A percentile compares a stretch with the other conserved stretches of the same genome.
Evolutionary conservation across 2,888 invertebrate genomes (phyloP).

Genomic region (Clivina fossor): DNA sequence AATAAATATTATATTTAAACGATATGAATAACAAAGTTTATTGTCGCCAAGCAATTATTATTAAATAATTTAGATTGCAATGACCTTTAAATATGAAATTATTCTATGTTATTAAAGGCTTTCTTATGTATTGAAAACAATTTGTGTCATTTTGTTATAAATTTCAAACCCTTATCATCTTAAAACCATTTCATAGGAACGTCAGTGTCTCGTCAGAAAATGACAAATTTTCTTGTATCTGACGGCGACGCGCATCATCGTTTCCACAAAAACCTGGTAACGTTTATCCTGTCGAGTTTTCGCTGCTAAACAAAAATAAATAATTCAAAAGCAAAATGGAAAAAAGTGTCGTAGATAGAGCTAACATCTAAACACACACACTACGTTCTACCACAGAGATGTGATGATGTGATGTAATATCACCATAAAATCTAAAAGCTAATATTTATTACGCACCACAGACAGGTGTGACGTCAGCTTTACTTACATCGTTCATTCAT

Average conservation of each 20-base stretch:
- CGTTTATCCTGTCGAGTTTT: neutral
- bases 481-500: constrained; percentile 30
- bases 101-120: no score
- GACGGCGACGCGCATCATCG: no score
- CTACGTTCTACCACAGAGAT: constrained; percentile 3
- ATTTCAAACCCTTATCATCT: no score
- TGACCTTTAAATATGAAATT: no score
- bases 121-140: no score
- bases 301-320: constrained; percentile 15
- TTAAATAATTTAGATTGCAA: no score
- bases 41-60: no score
- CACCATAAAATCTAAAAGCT: neutral
- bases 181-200: no score
- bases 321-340: constrained; percentile 19
- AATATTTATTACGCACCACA: constrained; percentile 11
- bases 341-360: constrained; percentile 8
- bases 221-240: neutral
- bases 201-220: neutral
- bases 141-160: no score
- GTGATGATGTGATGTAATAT: constrained; percentile 12
- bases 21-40: no score
- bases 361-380: no score
- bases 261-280: neutral
- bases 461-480: constrained; percentile 28
- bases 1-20: no score